Percentiles rank a stretch among this genome's conserved stretches.
Conservation (phyloP, 2,797 vertebrate genomes). For the Muscicapa striata region DNA sequence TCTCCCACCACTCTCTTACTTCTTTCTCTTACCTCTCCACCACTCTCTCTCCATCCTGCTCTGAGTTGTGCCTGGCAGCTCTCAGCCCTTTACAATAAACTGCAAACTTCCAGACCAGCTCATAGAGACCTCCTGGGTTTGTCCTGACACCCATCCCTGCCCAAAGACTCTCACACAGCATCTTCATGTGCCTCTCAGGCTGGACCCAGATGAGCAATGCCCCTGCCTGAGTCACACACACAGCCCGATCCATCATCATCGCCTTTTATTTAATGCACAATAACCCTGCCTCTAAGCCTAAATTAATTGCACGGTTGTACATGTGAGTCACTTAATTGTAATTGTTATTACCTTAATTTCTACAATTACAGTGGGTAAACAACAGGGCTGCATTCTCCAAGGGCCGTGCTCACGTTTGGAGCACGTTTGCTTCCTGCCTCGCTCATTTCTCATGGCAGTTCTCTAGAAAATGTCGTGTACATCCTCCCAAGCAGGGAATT, state of each 20-base stretch:
- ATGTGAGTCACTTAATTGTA: conserved; percentile 30
- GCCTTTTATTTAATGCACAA: conserved; percentile 32
- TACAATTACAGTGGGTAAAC: conserved; percentile 14
- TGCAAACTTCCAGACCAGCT: too few relatives aligned
- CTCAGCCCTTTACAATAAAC: too few relatives aligned
- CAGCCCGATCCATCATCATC: not conserved
- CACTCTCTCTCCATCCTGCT: too few relatives aligned
- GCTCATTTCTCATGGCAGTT: not conserved
- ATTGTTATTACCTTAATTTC: conserved; percentile 60
- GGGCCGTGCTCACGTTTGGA: not conserved
- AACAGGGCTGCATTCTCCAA: not conserved
- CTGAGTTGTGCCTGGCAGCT: too few relatives aligned
- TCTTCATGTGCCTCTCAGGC: not conserved
- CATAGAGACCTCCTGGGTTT: too few relatives aligned
- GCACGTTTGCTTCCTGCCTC: not conserved
- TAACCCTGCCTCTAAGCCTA: not conserved
- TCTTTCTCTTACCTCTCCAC: too few relatives aligned
- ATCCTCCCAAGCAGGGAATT: not conserved
- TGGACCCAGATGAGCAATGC: not conserved
- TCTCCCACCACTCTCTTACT: too few relatives aligned
- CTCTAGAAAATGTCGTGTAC: not conserved
- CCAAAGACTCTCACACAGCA: too few relatives aligned
- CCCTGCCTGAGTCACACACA: not conserved
- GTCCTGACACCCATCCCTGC: too few relatives aligned
- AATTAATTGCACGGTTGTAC: not conserved